A percentile compares a stretch with the other conserved stretches of the same genome.
These are phyloP conservation scores for Phasianus colchicus DNA, from an alignment of 2,113 vertebrate genomes.

Conservation along the genomic window DNA sequence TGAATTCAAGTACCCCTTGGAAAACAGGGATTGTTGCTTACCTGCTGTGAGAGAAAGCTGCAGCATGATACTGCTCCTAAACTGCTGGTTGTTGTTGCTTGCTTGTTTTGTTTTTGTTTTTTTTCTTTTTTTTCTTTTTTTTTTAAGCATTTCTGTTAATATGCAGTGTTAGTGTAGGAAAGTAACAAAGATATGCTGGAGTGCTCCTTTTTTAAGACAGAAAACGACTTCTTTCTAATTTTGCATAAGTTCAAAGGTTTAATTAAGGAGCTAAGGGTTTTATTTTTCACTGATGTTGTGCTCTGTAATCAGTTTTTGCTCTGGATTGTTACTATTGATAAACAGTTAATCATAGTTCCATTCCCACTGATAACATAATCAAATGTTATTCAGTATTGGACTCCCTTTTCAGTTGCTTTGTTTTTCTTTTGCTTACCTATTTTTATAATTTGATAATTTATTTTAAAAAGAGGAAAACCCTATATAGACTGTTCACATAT, in stretches of 20 bases:
- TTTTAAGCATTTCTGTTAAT: neutral
- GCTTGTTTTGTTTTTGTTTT: neutral
- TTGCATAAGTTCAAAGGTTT: conserved; percentile 11
- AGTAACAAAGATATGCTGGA: neutral
- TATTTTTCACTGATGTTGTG: neutral
- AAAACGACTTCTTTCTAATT: neutral
- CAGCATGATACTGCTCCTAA: neutral
- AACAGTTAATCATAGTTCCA: conserved; percentile 29
- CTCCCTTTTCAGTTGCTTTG: neutral
- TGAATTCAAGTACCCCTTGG: neutral
- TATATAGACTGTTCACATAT: neutral
- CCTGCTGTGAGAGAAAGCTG: neutral
- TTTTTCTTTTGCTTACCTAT: neutral
- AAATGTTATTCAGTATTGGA: neutral
- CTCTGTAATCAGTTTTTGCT: conserved; percentile 36
- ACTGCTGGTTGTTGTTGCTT: neutral
- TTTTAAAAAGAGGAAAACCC: neutral
- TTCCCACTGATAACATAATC: neutral
- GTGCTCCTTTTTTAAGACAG: neutral
- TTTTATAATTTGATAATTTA: neutral
- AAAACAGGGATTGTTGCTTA: neutral
- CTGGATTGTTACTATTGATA: conserved; percentile 20
- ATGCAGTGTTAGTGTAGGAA: neutral
- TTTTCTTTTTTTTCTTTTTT: neutral
- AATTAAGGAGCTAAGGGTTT: conserved; percentile 19